These are phyloP conservation scores for Accipiter virgatus DNA, from an alignment of 2,113 vertebrate species.

Conservation along the genomic window DNA sequence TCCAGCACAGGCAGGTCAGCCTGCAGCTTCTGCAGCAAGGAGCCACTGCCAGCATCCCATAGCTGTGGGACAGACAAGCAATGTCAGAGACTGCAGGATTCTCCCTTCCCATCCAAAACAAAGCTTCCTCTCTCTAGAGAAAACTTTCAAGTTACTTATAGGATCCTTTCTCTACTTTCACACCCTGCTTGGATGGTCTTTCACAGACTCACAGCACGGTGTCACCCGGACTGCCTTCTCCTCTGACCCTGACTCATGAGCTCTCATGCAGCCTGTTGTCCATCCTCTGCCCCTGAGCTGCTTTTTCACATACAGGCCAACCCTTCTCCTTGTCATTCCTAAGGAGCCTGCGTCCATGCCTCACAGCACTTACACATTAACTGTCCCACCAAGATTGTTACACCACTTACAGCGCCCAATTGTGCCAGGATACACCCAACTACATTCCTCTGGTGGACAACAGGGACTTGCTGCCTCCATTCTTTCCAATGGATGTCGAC, in stretches of 20 bases:
- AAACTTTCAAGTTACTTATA: not conserved
- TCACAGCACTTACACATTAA: accelerated
- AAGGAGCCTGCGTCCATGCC: not conserved
- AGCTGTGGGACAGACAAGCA: conserved; percentile 76
- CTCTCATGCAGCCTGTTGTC: not conserved
- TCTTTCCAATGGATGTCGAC: not conserved
- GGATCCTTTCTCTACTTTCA: not conserved
- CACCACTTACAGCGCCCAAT: not conserved
- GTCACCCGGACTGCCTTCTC: not conserved
- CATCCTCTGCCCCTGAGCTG: not conserved
- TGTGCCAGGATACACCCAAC: not conserved
- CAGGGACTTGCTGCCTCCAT: not conserved
- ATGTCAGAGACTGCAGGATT: not conserved
- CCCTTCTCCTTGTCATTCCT: not conserved
- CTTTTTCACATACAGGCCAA: not conserved
- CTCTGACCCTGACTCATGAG: not conserved
- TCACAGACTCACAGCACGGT: not conserved
- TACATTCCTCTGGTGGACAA: not conserved
- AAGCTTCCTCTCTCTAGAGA: not conserved
- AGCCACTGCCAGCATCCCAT: conserved; percentile 88
- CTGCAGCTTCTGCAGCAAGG: conserved; percentile 86
- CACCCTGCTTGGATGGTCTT: not conserved
- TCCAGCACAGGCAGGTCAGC: conserved; percentile 88
- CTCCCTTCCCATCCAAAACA: not conserved
- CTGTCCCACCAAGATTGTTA: not conserved